Conservation (phyloP, 2,113 vertebrate species). For the Oreochromis spilurus region DNA sequence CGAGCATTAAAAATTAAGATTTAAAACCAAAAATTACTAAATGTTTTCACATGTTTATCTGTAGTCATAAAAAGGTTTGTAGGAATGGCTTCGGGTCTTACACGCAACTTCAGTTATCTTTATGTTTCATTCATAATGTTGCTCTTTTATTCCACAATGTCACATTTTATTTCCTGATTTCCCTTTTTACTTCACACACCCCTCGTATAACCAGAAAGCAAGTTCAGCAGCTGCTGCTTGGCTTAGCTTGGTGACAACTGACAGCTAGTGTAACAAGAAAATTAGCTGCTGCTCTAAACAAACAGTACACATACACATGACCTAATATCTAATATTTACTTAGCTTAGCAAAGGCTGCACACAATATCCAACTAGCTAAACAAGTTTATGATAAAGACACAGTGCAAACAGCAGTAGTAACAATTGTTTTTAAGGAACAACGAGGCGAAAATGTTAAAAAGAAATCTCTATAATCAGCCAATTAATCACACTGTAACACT, state of each 20-base stretch:
- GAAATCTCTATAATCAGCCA: neutral
- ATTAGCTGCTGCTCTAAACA: neutral
- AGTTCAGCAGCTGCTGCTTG: neutral
- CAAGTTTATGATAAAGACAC: neutral
- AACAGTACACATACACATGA: neutral
- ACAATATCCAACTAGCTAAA: neutral
- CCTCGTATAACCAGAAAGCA: neutral
- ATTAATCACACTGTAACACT: neutral
- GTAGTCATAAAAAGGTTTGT: neutral
- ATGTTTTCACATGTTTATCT: neutral
- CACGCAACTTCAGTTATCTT: neutral
- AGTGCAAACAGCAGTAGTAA: neutral
- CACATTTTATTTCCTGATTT: neutral
- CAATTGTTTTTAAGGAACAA: neutral
- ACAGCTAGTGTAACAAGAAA: neutral
- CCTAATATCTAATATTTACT: neutral
- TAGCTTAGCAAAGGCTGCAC: neutral
- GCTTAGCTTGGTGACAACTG: neutral
- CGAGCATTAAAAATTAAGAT: neutral
- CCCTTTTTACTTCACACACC: neutral
- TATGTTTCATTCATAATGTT: neutral
- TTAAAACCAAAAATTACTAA: neutral
- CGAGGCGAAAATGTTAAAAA: accelerated
- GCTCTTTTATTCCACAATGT: neutral
- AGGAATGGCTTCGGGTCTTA: neutral